phyloP scores from a whole-genome alignment of 1,140 invertebrate genomes.

The Hycleus phaleratus region DNA sequence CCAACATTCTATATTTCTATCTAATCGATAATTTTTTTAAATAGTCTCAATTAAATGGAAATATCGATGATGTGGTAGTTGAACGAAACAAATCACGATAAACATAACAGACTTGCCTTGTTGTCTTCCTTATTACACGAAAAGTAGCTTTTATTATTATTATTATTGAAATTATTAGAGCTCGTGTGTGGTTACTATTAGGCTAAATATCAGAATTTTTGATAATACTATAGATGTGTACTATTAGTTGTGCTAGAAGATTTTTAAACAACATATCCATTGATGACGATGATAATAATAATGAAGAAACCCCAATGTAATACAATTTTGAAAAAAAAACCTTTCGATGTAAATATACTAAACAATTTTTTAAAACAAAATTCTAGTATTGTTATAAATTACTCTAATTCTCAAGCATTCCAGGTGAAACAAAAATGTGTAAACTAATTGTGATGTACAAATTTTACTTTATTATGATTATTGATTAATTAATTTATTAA shows the following conservation, averaged over 20 bases:
- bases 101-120: constrained; percentile 24
- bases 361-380: constrained; percentile 9
- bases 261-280: constrained; percentile 11
- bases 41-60: too few relatives aligned
- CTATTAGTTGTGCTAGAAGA: neutral
- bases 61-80: too few relatives aligned
- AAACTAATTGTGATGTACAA: constrained; percentile 29
- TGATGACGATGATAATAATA: constrained; percentile 1
- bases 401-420: constrained; percentile 11
- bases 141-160: neutral
- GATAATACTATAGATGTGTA: constrained; percentile 6
- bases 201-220: constrained; percentile 5
- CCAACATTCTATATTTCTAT: too few relatives aligned
- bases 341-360: constrained; percentile 14
- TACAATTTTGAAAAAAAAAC: constrained; percentile 4
- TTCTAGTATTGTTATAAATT: constrained; percentile 12
- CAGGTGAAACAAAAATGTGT: constrained; percentile 10
- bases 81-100: too few relatives aligned
- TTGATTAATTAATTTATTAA: neutral
- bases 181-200: constrained; percentile 3
- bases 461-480: constrained; percentile 5
- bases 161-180: neutral
- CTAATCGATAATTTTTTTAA: too few relatives aligned
- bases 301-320: neutral
- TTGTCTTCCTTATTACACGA: constrained; percentile 26